Evolutionary conservation across 2,113 vertebrate species (phyloP), one percentile per base, ranked within the genome.

Genomic region (Neoarius graeffei): DNA sequence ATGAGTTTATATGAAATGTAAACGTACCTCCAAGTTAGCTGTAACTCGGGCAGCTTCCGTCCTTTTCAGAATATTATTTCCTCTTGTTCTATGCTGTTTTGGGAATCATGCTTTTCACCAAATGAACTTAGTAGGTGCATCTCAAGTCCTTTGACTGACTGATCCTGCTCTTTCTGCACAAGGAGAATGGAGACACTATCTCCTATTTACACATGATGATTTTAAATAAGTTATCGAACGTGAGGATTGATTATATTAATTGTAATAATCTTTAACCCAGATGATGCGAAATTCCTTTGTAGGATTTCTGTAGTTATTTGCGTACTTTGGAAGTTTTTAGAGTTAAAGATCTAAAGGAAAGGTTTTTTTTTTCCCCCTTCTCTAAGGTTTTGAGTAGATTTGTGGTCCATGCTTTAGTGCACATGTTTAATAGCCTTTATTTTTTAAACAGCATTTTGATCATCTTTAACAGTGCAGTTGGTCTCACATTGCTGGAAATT

Each of bases 271-370:
- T 81, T 69, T 81, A 54, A 67, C 74, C 35, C 57, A 17, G 27
- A 57, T 48, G 7, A 57, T 81, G 66, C 0, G 9, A 14, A 80
- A 56, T 81, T 87, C 50, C 27, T 86, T 71, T 59, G 30, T 87
- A 9, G 79, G 30, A 67, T 42, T 79, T 80, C 48, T 52, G 73
- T 54, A 86, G 20, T 64, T 56, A 15, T 42, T 59, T 54, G 20
- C 79, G 52, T 71, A 57, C 48, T 88, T 25, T 54, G 56, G 90
- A 81, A 84, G 79, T 81, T 74, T 87, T 27, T 69, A 56, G 83
- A 90, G 88, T 56, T 56, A 56, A 80, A 69, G n/a, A 57, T 86
- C 74, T 86, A 50, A 64, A 17, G 0, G 1, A 5, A 17, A 0
- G 54, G n/a, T n/a, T 83, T 84, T 66, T 27, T 13, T 69, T 2